phyloP scores from a whole-genome alignment of 2,113 vertebrate genomes.

The Epinephelus fuscoguttatus region DNA sequence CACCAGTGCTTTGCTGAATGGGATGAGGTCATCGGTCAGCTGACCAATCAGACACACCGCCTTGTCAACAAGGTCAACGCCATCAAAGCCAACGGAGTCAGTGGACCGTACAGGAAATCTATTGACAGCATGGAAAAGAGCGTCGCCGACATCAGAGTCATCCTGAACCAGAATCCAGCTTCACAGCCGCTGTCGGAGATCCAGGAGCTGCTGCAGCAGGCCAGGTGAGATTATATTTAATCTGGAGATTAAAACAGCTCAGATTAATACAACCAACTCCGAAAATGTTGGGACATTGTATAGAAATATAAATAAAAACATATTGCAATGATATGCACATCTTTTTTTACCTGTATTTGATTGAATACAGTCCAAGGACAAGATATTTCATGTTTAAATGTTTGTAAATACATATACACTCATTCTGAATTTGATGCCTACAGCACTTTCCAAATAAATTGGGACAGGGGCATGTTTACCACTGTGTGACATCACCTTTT shows the following conservation, averaged over 20 bases:
- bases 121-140: constrained; percentile 89
- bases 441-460: too few relatives aligned
- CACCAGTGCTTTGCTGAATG: constrained; percentile 96
- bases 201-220: constrained; percentile 91
- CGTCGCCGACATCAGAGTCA: constrained; percentile 83
- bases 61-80: constrained; percentile 92
- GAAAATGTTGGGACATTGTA: too few relatives aligned
- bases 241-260: background rate
- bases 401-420: too few relatives aligned
- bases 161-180: constrained; percentile 91
- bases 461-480: too few relatives aligned
- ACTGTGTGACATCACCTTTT: too few relatives aligned
- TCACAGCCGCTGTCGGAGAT: constrained; percentile 92
- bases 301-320: too few relatives aligned
- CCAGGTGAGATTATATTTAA: constrained; percentile 85
- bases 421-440: too few relatives aligned
- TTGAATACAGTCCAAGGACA: too few relatives aligned
- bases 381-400: too few relatives aligned
- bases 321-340: too few relatives aligned
- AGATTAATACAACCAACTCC: background rate
- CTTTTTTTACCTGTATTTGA: too few relatives aligned
- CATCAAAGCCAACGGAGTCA: constrained; percentile 90
- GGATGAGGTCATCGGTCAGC: constrained; percentile 88
- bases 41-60: constrained; percentile 92
- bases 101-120: constrained; percentile 89